phyloP scores from a whole-genome alignment of 1,140 invertebrate species.

The Zaprionus gabonicus region DNA sequence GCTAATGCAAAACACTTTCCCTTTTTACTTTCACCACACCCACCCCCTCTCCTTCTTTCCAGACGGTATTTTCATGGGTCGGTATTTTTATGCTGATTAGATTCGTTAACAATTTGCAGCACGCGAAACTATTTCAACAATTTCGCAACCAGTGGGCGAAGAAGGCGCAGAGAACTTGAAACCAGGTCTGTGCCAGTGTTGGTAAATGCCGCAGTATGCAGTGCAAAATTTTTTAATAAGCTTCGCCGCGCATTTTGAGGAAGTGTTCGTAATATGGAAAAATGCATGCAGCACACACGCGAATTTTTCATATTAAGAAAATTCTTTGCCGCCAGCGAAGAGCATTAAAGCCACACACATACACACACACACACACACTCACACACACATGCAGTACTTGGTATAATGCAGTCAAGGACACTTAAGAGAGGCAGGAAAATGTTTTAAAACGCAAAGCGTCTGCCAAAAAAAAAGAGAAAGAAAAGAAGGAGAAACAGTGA shows the following conservation, averaged over 20 bases:
- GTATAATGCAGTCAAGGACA: constrained; percentile 71
- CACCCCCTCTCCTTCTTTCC: not conserved
- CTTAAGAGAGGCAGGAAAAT: constrained; percentile 34
- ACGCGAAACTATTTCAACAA: constrained; percentile 80
- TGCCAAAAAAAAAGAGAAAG: constrained; percentile 28
- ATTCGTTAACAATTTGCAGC: constrained; percentile 75
- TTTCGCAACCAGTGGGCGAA: constrained; percentile 32
- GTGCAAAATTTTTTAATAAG: constrained; percentile 71
- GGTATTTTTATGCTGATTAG: constrained; percentile 79
- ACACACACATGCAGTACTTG: constrained; percentile 29
- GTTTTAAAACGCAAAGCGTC: constrained; percentile 55
- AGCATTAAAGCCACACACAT: constrained; percentile 36
- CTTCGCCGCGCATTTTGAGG: constrained; percentile 41
- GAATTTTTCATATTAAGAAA: constrained; percentile 65
- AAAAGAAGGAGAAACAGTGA: not conserved
- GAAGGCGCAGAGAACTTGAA: constrained; percentile 50
- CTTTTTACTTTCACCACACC: not conserved
- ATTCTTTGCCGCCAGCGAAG: constrained; percentile 33
- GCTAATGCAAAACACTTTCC: constrained; percentile 60
- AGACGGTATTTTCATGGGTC: constrained; percentile 1
- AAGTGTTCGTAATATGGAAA: constrained; percentile 59
- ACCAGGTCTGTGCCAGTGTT: constrained; percentile 43
- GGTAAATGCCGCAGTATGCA: constrained; percentile 34
- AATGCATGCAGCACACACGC: constrained; percentile 70
- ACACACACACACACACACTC: constrained; percentile 3